These are phyloP conservation scores for Bombus soroeensis DNA, from an alignment of 1,140 invertebrate genomes.

Conservation along the genomic window DNA sequence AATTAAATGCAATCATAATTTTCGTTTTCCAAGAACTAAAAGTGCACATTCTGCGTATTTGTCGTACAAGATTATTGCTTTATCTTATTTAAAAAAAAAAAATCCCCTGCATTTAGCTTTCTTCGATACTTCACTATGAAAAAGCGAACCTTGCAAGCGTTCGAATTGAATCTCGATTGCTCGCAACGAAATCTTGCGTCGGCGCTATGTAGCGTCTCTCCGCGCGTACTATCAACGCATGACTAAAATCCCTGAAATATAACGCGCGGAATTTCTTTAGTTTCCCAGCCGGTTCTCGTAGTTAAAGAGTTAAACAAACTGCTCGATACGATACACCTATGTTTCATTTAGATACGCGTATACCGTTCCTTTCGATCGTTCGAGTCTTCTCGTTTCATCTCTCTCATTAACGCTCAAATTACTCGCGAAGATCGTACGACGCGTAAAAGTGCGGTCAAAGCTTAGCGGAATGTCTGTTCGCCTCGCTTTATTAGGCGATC, in stretches of 20 bases:
- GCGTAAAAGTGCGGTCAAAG: slow-evolving; percentile 48
- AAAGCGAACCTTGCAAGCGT: background rate
- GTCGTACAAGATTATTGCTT: background rate
- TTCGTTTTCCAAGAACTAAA: too few species aligned
- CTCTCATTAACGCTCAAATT: slow-evolving; percentile 43
- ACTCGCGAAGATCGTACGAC: background rate
- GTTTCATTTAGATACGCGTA: background rate
- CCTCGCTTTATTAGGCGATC: slow-evolving; percentile 71
- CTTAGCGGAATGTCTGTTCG: slow-evolving; percentile 42
- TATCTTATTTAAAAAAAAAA: background rate
- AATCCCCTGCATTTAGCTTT: background rate
- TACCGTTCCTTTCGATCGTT: background rate
- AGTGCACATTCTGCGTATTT: too few species aligned
- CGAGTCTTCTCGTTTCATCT: background rate
- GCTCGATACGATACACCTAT: slow-evolving; percentile 14
- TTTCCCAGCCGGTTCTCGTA: background rate
- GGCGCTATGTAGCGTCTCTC: too few species aligned
- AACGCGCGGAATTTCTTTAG: slow-evolving; percentile 24
- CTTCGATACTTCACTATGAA: too few species aligned
- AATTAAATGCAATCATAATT: too few species aligned
- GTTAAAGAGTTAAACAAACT: slow-evolving; percentile 7
- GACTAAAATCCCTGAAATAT: slow-evolving; percentile 34
- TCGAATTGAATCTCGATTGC: background rate
- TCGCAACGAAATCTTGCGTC: background rate
- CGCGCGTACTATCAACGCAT: background rate